A percentile compares a stretch with the other conserved stretches of the same genome.
Conservation (phyloP, 2,888 invertebrate genomes). For the Lycocerus yunnanus region DNA sequence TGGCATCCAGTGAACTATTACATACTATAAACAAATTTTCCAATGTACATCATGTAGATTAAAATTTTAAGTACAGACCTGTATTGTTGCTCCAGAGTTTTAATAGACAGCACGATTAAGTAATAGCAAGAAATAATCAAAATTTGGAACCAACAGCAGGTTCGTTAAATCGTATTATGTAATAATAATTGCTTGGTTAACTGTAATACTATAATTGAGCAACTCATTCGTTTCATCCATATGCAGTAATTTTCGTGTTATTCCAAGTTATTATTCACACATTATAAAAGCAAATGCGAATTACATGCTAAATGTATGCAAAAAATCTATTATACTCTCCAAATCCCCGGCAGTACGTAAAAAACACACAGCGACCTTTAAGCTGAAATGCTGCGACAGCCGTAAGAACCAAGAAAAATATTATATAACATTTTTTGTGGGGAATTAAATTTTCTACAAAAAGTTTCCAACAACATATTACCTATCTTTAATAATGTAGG, state of each 20-base stretch:
- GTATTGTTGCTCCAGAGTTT: not conserved
- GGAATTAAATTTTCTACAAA: not conserved
- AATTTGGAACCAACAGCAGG: not conserved
- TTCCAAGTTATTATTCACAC: not conserved
- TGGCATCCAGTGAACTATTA: slow-evolving; percentile 4
- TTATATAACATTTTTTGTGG: not conserved
- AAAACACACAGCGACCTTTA: not conserved
- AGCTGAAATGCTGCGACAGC: not conserved
- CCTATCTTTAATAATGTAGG: no score
- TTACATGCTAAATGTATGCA: not conserved
- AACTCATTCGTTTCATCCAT: not conserved
- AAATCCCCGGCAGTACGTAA: no score
- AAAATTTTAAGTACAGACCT: not conserved
- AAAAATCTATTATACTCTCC: not conserved
- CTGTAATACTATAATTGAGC: not conserved
- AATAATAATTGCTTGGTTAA: not conserved
- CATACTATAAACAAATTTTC: not conserved
- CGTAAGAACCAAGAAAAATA: not conserved
- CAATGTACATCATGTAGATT: no score
- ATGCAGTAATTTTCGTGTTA: not conserved
- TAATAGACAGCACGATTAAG: not conserved
- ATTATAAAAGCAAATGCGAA: not conserved
- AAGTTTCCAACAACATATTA: no score
- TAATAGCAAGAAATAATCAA: not conserved
- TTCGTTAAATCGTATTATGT: not conserved